Evolutionary conservation across 2,797 vertebrate genomes (phyloP).

Genomic region (Acipenser oxyrinchus): DNA sequence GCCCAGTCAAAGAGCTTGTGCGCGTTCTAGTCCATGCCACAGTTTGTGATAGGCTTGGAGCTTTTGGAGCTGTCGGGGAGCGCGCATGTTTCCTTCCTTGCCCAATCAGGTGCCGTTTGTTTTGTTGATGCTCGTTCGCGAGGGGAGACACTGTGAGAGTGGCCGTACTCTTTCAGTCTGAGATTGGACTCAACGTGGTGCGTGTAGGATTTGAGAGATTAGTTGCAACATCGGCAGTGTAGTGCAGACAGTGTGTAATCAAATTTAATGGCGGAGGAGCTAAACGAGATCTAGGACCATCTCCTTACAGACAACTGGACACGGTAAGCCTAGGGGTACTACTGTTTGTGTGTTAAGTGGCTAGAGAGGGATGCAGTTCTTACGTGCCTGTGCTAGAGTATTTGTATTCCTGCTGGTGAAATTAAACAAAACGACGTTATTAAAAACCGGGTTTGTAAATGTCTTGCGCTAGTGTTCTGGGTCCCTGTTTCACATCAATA

Average conservation of each 20-base stretch:
- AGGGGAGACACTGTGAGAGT: slow-evolving; percentile 23
- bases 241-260: slow-evolving; percentile 30
- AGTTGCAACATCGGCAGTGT: neutral
- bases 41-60: too few species aligned
- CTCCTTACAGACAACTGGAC: neutral
- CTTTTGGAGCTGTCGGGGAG: neutral
- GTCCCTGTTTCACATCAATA: too few species aligned
- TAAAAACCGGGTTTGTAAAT: too few species aligned
- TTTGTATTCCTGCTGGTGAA: too few species aligned
- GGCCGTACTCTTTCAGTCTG: slow-evolving; percentile 22
- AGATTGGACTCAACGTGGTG: slow-evolving; percentile 16
- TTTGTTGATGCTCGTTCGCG: slow-evolving; percentile 29
- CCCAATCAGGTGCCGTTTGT: slow-evolving; percentile 24
- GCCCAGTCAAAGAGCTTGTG: slow-evolving; percentile 13
- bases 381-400: too few species aligned
- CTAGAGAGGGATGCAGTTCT: too few species aligned
- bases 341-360: slow-evolving; percentile 2
- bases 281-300: slow-evolving; percentile 9
- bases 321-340: slow-evolving; percentile 42
- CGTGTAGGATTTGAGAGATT: slow-evolving; percentile 10
- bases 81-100: slow-evolving; percentile 4
- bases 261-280: slow-evolving; percentile 28
- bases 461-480: too few species aligned
- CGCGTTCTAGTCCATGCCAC: slow-evolving; percentile 11
- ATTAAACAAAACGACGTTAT: too few species aligned